Base-by-base conservation (phyloP, 2,888 invertebrate species). In the Sceliomorpha sp. region DNA sequence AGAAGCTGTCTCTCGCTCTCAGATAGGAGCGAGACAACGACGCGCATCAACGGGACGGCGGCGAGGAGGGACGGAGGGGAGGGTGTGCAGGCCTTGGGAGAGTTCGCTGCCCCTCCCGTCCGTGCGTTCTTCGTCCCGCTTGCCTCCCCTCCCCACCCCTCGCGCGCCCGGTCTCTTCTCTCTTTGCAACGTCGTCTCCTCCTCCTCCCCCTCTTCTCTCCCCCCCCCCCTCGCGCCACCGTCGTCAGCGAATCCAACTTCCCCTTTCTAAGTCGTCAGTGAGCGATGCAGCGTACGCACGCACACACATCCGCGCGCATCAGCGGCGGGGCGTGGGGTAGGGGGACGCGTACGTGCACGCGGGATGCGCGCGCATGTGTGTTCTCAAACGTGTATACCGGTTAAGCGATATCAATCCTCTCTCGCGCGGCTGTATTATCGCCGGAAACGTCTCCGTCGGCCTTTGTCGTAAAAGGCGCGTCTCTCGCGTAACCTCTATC, bases 61-160 rank as follows among this genome's bases (percentile, higher is more conserved):
- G 44, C 20, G 26, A 55, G 67, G 39, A 68, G 63, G 24, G 36
- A 45, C 48, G 42, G 62, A 34, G 64, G 31, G 66, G 71, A 55
- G 73, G 67, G 76, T 74, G 77, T 72, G 72, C 79, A 87, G 87
- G 83, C 87, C 87, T 87, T 87, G 87, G 81, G 84, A 87, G 87
- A 88, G 87, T 88, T 88, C 87, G 87, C 85, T 87, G 87, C 87
- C 87, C 87, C 87, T 85, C 85, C 79, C 84, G 83, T 79, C 77
- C 80, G 76, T 81, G 81, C 81, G 76, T n/a, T n/a, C n/a, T n/a
- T n/a, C n/a, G n/a, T n/a, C n/a, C n/a, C n/a, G n/a, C n/a, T n/a
- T n/a, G n/a, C n/a, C n/a, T n/a, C n/a, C n/a, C n/a, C n/a, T n/a
- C n/a, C n/a, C n/a, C n/a, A n/a, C 77, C 73, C 80, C 76, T 79